Evolutionary conservation across 2,888 invertebrate genomes (phyloP).

Genomic region (Tineola bisselliella): DNA sequence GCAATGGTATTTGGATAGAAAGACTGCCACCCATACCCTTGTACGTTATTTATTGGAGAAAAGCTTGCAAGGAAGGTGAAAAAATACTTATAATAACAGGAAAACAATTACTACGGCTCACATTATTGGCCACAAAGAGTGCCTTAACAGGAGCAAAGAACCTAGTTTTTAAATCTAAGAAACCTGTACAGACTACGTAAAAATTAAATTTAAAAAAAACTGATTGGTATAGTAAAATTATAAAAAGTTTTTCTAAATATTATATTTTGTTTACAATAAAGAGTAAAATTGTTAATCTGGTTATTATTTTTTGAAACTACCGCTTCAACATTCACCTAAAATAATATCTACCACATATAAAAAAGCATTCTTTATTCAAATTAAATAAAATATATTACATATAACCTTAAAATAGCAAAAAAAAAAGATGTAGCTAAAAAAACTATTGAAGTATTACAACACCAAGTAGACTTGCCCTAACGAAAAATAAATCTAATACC

Average conservation of each 20-base stretch:
- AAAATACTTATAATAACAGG: conserved; percentile 29
- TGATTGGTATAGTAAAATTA: not conserved
- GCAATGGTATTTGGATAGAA: conserved; percentile 59
- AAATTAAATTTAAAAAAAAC: not conserved
- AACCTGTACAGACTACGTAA: conserved; percentile 39
- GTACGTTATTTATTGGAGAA: conserved; percentile 48
- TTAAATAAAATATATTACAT: conserved; percentile 65
- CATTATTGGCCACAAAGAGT: conserved; percentile 30
- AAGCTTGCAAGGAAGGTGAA: conserved; percentile 31
- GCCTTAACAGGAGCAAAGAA: conserved; percentile 41
- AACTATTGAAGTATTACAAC: conserved; percentile 37
- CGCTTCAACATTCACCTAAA: too few species aligned
- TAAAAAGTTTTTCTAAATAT: not conserved
- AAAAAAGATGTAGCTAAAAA: conserved; percentile 54
- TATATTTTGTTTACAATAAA: not conserved
- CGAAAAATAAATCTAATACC: not conserved
- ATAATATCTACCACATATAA: conserved; percentile 24
- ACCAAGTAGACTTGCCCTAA: conserved; percentile 26
- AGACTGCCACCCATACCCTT: conserved; percentile 47
- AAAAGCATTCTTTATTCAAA: conserved; percentile 68
- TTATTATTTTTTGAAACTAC: not conserved
- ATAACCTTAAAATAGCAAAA: conserved; percentile 63
- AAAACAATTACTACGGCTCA: conserved; percentile 26
- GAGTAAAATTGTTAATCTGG: not conserved
- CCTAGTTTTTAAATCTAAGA: conserved; percentile 36